Conservation (phyloP, 2,797 vertebrate species). For the Propithecus deckenii region DNA sequence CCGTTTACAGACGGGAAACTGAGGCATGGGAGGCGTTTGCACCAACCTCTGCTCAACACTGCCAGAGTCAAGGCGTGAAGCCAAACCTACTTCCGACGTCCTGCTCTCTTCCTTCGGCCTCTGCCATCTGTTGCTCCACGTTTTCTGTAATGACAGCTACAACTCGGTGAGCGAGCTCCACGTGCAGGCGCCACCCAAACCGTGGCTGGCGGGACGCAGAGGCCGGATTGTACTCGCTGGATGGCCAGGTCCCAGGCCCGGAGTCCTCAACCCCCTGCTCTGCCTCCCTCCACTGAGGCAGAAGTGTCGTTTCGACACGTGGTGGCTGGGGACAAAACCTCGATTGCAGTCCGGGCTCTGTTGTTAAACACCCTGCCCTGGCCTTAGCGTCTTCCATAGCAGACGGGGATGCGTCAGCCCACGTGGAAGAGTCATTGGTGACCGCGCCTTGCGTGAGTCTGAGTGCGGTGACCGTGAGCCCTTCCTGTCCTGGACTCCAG, state of each 20-base stretch:
- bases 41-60: background rate
- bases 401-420: rapidly evolving
- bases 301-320: rapidly evolving
- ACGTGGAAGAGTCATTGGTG: rapidly evolving
- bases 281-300: background rate
- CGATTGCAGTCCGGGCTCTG: background rate
- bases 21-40: background rate
- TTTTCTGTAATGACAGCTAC: no score
- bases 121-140: background rate
- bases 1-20: no score
- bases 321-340: rapidly evolving
- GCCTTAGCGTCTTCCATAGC: background rate
- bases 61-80: background rate
- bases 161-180: rapidly evolving
- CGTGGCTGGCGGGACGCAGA: background rate
- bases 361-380: rapidly evolving
- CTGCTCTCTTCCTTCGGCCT: background rate
- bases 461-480: rapidly evolving
- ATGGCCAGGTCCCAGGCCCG: rapidly evolving
- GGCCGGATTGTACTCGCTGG: background rate
- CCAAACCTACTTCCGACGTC: rapidly evolving
- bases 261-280: background rate
- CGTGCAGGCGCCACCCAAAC: rapidly evolving
- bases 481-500: background rate
- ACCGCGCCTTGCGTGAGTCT: rapidly evolving